phyloP scores from a whole-genome alignment of 2,888 invertebrate genomes.

The Sycophila texana region DNA sequence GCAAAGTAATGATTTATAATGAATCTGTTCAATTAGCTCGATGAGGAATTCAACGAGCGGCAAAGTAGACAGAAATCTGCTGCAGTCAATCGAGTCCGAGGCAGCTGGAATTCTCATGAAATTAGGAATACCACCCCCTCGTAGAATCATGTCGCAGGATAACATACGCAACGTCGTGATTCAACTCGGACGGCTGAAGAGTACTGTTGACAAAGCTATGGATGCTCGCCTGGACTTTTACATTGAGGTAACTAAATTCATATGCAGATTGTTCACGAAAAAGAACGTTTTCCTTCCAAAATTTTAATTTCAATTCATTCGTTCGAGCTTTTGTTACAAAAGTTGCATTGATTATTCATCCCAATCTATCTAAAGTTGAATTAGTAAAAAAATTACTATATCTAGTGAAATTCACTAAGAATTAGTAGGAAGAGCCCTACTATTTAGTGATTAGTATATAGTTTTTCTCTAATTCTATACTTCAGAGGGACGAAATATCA shows the following conservation, averaged over 20 bases:
- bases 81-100: constrained; percentile 69
- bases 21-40: constrained; percentile 54
- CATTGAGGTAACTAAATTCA: constrained; percentile 66
- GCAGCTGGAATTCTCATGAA: constrained; percentile 68
- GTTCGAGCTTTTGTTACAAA: too few relatives aligned
- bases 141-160: constrained; percentile 65
- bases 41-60: constrained; percentile 61
- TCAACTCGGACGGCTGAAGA: constrained; percentile 66
- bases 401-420: too few relatives aligned
- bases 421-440: too few relatives aligned
- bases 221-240: constrained; percentile 71
- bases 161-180: constrained; percentile 62
- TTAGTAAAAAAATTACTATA: too few relatives aligned
- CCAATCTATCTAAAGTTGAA: too few relatives aligned
- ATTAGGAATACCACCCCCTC: constrained; percentile 68
- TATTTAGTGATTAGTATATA: too few relatives aligned
- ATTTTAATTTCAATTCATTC: too few relatives aligned
- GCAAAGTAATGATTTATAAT: neutral
- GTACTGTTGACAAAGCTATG: constrained; percentile 65
- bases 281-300: too few relatives aligned
- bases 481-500: too few relatives aligned
- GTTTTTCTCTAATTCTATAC: too few relatives aligned
- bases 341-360: too few relatives aligned
- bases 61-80: constrained; percentile 65
- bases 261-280: too few relatives aligned